phyloP scores from a whole-genome alignment of 2,113 vertebrate species.

The Oplegnathus fasciatus region DNA sequence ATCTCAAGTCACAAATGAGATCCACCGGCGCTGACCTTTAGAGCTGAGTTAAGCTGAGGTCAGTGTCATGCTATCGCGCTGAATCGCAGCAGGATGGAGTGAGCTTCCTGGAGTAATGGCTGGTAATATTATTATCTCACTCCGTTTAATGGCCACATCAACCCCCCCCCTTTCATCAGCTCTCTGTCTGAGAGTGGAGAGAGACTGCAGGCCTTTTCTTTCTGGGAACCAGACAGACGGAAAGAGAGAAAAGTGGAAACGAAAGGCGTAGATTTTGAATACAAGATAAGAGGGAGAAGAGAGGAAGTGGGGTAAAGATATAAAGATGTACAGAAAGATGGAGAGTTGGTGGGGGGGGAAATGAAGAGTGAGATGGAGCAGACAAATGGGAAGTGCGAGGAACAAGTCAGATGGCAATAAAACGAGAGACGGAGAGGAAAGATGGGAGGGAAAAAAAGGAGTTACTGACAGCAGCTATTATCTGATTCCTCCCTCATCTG shows the following conservation, averaged over 20 bases:
- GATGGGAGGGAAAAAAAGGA: not conserved
- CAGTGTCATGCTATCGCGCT: slow-evolving; percentile 27
- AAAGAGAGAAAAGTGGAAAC: not conserved
- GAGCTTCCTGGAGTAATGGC: slow-evolving; percentile 62
- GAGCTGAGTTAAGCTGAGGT: slow-evolving; percentile 56
- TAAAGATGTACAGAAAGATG: slow-evolving; percentile 26
- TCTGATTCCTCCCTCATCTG: slow-evolving; percentile 57
- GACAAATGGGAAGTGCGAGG: slow-evolving; percentile 33
- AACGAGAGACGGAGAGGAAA: slow-evolving; percentile 15
- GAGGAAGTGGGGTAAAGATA: slow-evolving; percentile 6
- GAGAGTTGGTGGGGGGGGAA: not conserved
- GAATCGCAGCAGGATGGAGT: slow-evolving; percentile 32
- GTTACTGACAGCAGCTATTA: slow-evolving; percentile 66
- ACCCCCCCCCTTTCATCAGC: slow-evolving; percentile 1
- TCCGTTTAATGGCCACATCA: slow-evolving; percentile 57
- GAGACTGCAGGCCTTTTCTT: not conserved
- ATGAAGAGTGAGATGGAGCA: slow-evolving; percentile 34
- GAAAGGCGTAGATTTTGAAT: not conserved
- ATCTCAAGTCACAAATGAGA: slow-evolving; percentile 32
- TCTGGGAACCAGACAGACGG: not conserved
- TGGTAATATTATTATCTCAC: slow-evolving; percentile 63
- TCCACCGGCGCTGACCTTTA: slow-evolving; percentile 50
- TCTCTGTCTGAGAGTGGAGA: slow-evolving; percentile 26
- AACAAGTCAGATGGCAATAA: slow-evolving; percentile 52
- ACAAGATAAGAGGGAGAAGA: not conserved